phyloP scores from a whole-genome alignment of 2,888 invertebrate genomes.

The Ophraella communa region DNA sequence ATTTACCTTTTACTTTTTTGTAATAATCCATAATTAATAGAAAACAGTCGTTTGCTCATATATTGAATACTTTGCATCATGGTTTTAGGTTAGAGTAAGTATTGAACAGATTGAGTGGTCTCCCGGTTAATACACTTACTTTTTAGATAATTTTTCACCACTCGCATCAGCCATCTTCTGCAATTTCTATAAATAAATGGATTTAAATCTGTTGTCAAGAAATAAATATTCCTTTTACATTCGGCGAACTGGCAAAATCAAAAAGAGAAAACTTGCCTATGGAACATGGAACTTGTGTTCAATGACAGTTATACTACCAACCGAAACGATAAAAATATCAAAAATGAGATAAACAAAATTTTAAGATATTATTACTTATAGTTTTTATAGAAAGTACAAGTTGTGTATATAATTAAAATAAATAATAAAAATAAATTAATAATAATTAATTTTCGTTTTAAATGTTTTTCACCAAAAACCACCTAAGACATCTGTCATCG shows the following conservation, averaged over 20 bases:
- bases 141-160: slow-evolving; percentile 51
- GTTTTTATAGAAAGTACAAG: too few relatives aligned
- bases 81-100: slow-evolving; percentile 21
- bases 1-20: slow-evolving; percentile 51
- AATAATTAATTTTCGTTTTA: too few relatives aligned
- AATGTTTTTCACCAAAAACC: too few relatives aligned
- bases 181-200: background rate
- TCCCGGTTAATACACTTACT: slow-evolving; percentile 47
- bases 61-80: slow-evolving; percentile 45
- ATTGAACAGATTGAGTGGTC: background rate
- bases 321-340: too few relatives aligned
- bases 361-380: too few relatives aligned
- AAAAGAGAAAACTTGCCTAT: too few relatives aligned
- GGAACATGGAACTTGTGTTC: too few relatives aligned
- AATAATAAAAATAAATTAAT: too few relatives aligned
- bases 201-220: background rate
- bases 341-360: too few relatives aligned
- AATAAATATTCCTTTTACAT: background rate
- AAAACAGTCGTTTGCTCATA: slow-evolving; percentile 37
- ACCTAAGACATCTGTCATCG: background rate
- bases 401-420: too few relatives aligned
- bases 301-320: too few relatives aligned
- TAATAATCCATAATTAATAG: slow-evolving; percentile 37
- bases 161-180: slow-evolving; percentile 47
- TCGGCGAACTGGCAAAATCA: background rate